A percentile compares a stretch with the other conserved stretches of the same genome.
Conservation (phyloP, 2,797 vertebrate genomes). For the Heliangelus exortis region DNA sequence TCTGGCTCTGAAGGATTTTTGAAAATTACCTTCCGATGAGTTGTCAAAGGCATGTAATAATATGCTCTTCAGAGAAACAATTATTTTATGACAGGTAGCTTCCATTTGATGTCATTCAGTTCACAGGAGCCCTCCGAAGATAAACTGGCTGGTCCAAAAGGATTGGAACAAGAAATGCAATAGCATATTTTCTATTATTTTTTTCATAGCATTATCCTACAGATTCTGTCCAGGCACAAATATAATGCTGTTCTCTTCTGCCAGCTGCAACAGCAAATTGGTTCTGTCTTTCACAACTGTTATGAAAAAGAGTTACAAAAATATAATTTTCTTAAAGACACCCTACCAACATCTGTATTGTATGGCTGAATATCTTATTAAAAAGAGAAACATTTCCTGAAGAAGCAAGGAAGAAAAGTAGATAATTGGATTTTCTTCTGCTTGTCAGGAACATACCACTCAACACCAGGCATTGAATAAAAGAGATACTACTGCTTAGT, state of each 20-base stretch:
- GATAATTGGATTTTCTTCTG: conserved; percentile 24
- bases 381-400: conserved; percentile 22
- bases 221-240: background rate
- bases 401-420: background rate
- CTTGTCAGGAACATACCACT: conserved; percentile 21
- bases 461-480: background rate
- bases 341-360: background rate
- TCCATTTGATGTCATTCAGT: background rate
- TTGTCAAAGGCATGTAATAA: background rate
- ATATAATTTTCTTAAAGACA: background rate
- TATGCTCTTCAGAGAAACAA: background rate
- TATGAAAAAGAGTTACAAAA: background rate
- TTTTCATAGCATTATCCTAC: background rate
- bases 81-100: background rate
- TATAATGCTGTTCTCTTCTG: background rate
- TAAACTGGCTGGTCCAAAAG: background rate
- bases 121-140: background rate
- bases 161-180: background rate
- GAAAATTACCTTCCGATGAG: background rate
- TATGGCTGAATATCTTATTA: background rate
- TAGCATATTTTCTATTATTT: background rate
- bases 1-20: background rate
- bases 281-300: conserved; percentile 7
- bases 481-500: background rate
- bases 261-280: background rate